phyloP scores from a whole-genome alignment of 2,888 invertebrate genomes.

The Agonum fuliginosum region DNA sequence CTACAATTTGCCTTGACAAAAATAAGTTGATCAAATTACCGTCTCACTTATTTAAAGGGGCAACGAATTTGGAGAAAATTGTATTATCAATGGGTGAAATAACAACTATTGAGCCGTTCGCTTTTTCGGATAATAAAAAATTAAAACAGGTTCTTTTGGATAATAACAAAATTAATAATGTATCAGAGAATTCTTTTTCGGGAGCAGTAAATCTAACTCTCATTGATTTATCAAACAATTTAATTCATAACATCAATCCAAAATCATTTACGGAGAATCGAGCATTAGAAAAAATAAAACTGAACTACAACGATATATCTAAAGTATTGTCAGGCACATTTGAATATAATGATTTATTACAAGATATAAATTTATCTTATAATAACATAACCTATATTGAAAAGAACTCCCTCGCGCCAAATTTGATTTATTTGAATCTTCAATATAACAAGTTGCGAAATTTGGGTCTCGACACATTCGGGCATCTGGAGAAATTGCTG shows the following conservation, averaged over 20 bases:
- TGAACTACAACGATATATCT: slow-evolving; percentile 42
- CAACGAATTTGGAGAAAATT: slow-evolving; percentile 42
- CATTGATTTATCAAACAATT: slow-evolving; percentile 49
- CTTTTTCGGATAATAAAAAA: slow-evolving; percentile 39
- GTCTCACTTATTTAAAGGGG: slow-evolving; percentile 44
- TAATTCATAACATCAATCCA: slow-evolving; percentile 30
- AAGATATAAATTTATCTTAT: slow-evolving; percentile 38
- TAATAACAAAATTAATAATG: slow-evolving; percentile 47
- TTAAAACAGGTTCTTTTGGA: slow-evolving; percentile 34
- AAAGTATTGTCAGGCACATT: slow-evolving; percentile 34
- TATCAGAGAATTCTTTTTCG: slow-evolving; percentile 35
- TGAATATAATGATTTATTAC: slow-evolving; percentile 20
- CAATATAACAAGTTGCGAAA: slow-evolving; percentile 50
- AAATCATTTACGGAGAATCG: slow-evolving; percentile 31
- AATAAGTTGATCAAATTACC: slow-evolving; percentile 18
- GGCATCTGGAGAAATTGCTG: slow-evolving; percentile 47
- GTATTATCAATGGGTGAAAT: slow-evolving; percentile 50
- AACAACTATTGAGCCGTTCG: slow-evolving; percentile 22
- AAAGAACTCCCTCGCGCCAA: background rate
- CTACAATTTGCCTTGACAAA: background rate
- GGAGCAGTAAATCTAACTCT: slow-evolving; percentile 34
- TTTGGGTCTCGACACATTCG: slow-evolving; percentile 45
- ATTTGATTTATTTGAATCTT: slow-evolving; percentile 28
- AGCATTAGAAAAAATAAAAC: slow-evolving; percentile 34
- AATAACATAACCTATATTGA: slow-evolving; percentile 49